A percentile compares a stretch with the other conserved stretches of the same genome.
These are phyloP conservation scores for Thamnophis elegans DNA, from an alignment of 2,797 vertebrate genomes.

Conservation along the genomic window DNA sequence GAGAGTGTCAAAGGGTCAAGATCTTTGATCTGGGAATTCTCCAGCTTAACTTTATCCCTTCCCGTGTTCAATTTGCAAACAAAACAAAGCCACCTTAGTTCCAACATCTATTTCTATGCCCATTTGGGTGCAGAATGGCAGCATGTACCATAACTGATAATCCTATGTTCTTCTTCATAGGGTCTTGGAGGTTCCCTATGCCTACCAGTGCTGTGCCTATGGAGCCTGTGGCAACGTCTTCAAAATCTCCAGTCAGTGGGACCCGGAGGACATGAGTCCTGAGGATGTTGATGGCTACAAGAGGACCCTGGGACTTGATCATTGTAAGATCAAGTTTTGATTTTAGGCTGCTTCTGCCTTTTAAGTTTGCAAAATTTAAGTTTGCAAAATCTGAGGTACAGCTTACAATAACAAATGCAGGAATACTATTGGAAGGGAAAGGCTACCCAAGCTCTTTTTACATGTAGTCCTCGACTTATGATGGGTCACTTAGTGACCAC, in stretches of 20 bases:
- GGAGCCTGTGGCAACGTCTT: conserved; percentile 80
- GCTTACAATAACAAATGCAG: background rate
- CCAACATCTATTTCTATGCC: background rate
- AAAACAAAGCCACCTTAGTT: background rate
- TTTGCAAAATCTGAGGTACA: background rate
- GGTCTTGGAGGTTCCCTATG: conserved; percentile 90
- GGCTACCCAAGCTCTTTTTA: background rate
- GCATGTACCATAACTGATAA: background rate
- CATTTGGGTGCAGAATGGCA: background rate
- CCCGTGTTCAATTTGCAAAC: background rate
- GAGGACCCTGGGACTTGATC: conserved; percentile 77
- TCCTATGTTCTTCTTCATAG: conserved; percentile 65
- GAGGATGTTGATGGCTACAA: conserved; percentile 83
- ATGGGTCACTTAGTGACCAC: background rate
- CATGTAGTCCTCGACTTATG: background rate
- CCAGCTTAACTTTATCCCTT: background rate
- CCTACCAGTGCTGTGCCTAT: conserved; percentile 95
- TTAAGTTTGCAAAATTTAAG: background rate
- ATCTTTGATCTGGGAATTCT: background rate
- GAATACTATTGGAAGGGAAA: background rate
- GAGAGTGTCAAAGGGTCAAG: background rate
- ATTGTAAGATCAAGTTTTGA: conserved; percentile 65
- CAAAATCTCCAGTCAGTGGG: conserved; percentile 78
- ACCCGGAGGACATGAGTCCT: conserved; percentile 73
- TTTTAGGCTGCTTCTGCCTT: rapidly evolving